Percentiles rank a stretch among this genome's conserved stretches.
These are phyloP conservation scores for Protobothrops mucrosquamatus DNA, from an alignment of 2,113 vertebrate genomes.

Conservation along the genomic window DNA sequence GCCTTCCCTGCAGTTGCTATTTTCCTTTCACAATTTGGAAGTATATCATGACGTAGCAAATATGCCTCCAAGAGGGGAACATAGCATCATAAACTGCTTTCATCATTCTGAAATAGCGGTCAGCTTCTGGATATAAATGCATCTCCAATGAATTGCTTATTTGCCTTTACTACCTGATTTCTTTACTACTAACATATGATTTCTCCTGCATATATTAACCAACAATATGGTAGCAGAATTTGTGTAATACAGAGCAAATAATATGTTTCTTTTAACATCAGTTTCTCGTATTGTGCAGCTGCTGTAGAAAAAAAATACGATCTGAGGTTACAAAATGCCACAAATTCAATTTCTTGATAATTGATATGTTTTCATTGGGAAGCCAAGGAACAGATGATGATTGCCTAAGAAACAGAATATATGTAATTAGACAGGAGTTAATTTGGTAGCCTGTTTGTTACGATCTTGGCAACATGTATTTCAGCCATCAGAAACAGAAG, in stretches of 20 bases:
- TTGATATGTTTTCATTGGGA: neutral
- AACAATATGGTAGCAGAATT: neutral
- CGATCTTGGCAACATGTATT: neutral
- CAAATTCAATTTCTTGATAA: neutral
- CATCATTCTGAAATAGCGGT: neutral
- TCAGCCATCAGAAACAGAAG: neutral
- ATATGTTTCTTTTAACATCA: neutral
- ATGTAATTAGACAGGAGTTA: neutral
- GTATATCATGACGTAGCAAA: neutral
- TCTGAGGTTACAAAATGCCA: neutral
- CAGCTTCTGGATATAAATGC: neutral
- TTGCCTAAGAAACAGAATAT: neutral
- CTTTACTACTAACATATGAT: neutral
- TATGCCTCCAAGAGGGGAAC: neutral
- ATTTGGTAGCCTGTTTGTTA: neutral
- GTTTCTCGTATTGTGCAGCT: neutral
- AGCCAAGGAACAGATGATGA: neutral
- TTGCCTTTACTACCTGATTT: neutral
- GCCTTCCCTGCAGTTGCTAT: neutral
- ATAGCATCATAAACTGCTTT: neutral
- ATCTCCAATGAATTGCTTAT: neutral
- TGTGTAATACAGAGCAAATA: neutral
- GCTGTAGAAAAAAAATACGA: neutral
- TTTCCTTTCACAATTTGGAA: neutral
- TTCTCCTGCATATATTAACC: neutral